Percentiles rank a stretch among this genome's conserved stretches.
These are phyloP conservation scores for Ennomos erosarius DNA, from an alignment of 2,888 invertebrate genomes.

Conservation along the genomic window DNA sequence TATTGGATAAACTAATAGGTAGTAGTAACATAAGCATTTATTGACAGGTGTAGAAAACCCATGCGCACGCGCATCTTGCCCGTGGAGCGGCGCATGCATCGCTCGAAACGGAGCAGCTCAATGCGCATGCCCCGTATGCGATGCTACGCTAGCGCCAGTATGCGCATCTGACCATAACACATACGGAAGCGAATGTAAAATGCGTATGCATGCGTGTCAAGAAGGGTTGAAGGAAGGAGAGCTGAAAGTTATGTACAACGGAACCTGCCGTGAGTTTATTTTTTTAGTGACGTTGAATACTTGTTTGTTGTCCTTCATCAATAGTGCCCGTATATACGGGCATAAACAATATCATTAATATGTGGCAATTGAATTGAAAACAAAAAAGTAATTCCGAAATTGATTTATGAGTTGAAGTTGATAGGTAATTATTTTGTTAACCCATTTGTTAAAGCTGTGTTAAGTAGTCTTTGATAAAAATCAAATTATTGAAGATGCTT, in stretches of 20 bases:
- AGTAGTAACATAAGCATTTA: background rate
- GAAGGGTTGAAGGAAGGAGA: conserved; percentile 88
- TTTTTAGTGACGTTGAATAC: background rate
- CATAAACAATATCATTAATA: too few species aligned
- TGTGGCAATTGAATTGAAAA: too few species aligned
- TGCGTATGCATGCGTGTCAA: conserved; percentile 92
- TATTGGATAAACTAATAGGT: background rate
- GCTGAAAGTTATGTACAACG: conserved; percentile 86
- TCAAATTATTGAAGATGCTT: too few species aligned
- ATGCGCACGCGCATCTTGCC: conserved; percentile 85
- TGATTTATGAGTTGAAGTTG: too few species aligned
- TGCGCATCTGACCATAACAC: conserved; percentile 92
- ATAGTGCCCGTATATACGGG: too few species aligned
- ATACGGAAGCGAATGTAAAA: conserved; percentile 92
- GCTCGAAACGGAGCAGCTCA: conserved; percentile 87
- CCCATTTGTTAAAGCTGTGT: too few species aligned
- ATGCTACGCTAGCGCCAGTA: conserved; percentile 90
- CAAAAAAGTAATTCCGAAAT: too few species aligned
- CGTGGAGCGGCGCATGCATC: conserved; percentile 88
- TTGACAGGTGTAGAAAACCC: conserved; percentile 82
- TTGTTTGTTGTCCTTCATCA: too few species aligned
- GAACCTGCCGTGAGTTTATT: conserved; percentile 77
- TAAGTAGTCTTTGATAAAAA: too few species aligned
- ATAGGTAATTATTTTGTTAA: too few species aligned
- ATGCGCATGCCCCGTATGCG: conserved; percentile 90